Conservation (phyloP, 2,113 vertebrate genomes). For the Kobus ellipsiprymnus region DNA sequence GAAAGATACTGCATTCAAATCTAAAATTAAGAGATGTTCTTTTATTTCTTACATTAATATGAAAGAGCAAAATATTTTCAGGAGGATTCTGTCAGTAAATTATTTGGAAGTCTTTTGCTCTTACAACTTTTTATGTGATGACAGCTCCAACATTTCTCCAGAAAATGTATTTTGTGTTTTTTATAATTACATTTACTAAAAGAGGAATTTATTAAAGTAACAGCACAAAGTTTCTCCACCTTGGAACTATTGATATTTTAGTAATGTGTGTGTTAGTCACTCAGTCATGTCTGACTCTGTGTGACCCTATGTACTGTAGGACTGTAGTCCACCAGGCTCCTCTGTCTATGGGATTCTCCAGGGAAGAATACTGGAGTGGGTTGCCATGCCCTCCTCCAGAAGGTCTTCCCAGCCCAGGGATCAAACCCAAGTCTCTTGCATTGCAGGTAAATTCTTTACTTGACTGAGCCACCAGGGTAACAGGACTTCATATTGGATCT, state of each 20-base stretch:
- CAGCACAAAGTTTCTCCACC: background rate
- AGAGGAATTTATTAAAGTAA: background rate
- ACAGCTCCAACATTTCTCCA: background rate
- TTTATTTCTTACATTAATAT: slow-evolving; percentile 27
- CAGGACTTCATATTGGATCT: background rate
- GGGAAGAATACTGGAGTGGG: background rate
- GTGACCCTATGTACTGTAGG: background rate
- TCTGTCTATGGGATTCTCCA: background rate
- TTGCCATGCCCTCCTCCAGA: background rate
- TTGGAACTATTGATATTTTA: background rate
- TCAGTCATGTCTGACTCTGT: background rate
- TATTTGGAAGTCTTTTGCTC: background rate
- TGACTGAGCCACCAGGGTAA: background rate
- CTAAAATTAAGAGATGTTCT: background rate
- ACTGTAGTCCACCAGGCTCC: fast-evolving
- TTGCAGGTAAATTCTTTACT: background rate
- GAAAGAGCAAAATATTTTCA: slow-evolving; percentile 35
- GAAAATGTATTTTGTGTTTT: background rate
- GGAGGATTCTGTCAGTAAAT: background rate
- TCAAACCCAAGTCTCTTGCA: background rate
- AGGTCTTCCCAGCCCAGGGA: background rate
- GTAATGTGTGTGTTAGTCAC: background rate
- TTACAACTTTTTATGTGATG: background rate
- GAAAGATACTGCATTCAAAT: background rate
- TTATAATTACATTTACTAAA: background rate